Percentiles rank a stretch among this genome's conserved stretches.
Conservation (phyloP, 2,113 vertebrate genomes). For the Melozone crissalis region DNA sequence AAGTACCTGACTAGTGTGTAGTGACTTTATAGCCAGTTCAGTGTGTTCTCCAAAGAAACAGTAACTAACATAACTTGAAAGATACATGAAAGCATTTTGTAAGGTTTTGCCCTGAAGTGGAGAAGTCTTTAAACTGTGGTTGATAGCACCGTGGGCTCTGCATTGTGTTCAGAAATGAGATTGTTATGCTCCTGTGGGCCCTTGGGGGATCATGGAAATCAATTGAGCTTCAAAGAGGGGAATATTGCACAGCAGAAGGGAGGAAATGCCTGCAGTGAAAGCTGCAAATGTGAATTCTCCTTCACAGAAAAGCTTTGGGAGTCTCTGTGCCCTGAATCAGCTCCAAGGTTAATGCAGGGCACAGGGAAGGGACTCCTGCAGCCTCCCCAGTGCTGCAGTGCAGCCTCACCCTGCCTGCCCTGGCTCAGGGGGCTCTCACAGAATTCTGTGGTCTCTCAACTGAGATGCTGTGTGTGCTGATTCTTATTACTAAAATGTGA, state of each 20-base stretch:
- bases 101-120: not conserved
- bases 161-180: not conserved
- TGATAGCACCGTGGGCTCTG: not conserved
- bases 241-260: not conserved
- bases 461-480: not conserved
- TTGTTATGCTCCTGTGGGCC: accelerated
- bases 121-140: not conserved
- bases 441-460: not conserved
- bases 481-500: not conserved
- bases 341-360: not conserved
- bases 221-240: not conserved
- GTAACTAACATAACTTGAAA: not conserved
- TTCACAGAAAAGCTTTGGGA: not conserved
- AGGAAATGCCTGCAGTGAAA: not conserved
- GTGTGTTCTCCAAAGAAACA: not conserved
- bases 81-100: not conserved
- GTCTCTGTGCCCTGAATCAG: not conserved
- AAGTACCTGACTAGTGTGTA: not conserved
- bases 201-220: not conserved
- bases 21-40: not conserved
- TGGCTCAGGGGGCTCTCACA: not conserved
- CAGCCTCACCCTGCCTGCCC: not conserved
- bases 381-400: accelerated
- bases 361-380: not conserved
- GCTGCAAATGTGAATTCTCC: accelerated